A percentile compares a stretch with the other conserved stretches of the same genome.
These are phyloP conservation scores for Melipona beecheii DNA, from an alignment of 2,888 invertebrate species.

Conservation along the genomic window DNA sequence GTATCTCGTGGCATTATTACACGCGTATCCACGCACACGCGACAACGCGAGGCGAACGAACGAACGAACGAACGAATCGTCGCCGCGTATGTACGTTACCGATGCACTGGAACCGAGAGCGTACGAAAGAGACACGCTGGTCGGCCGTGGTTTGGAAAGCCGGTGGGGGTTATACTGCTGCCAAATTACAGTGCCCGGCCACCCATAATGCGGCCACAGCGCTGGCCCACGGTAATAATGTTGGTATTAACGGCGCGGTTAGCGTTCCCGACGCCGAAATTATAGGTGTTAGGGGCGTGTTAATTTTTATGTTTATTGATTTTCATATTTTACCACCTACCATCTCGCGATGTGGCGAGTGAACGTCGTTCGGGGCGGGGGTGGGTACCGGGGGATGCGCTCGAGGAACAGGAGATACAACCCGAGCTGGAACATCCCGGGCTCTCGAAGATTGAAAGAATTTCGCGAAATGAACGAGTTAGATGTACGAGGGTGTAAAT, in stretches of 20 bases:
- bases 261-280: slow-evolving; percentile 73
- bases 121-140: slow-evolving; percentile 60
- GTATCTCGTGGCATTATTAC: slow-evolving; percentile 70
- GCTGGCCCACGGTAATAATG: slow-evolving; percentile 79
- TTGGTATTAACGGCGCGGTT: slow-evolving; percentile 81
- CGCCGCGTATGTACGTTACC: slow-evolving; percentile 51
- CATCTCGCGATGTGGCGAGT: slow-evolving; percentile 11
- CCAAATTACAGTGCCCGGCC: slow-evolving; percentile 82
- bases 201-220: slow-evolving; percentile 78
- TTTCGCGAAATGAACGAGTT: not conserved
- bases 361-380: slow-evolving; percentile 6
- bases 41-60: slow-evolving; percentile 49
- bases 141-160: slow-evolving; percentile 37
- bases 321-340: slow-evolving; percentile 82
- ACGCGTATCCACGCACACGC: slow-evolving; percentile 59
- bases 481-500: not conserved
- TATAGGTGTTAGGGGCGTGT: slow-evolving; percentile 80
- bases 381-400: slow-evolving; percentile 2
- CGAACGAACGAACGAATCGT: slow-evolving; percentile 34
- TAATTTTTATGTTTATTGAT: slow-evolving; percentile 83
- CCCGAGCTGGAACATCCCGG: too few species aligned
- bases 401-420: too few species aligned
- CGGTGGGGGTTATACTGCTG: slow-evolving; percentile 80
- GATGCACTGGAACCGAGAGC: slow-evolving; percentile 51
- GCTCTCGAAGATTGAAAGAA: not conserved